Conservation (phyloP, 2,113 vertebrate species). For the Athene noctua region DNA sequence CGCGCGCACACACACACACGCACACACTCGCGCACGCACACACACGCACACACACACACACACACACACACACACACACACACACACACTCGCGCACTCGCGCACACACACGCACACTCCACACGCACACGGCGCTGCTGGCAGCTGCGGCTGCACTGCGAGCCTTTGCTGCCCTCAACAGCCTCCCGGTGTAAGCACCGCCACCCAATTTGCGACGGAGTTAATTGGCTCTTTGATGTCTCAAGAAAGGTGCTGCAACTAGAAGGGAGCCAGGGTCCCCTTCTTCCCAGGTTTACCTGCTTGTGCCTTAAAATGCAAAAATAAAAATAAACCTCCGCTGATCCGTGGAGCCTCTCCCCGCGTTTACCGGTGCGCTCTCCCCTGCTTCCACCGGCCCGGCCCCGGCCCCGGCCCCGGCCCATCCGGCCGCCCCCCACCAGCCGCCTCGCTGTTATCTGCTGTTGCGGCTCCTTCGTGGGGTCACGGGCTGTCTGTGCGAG, state of each 20-base stretch:
- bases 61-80: background rate
- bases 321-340: background rate
- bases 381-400: background rate
- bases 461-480: conserved; percentile 67
- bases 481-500: conserved; percentile 51
- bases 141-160: conserved; percentile 64
- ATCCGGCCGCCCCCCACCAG: conserved; percentile 4
- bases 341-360: background rate
- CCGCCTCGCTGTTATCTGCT: conserved; percentile 58
- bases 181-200: conserved; percentile 84
- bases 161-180: conserved; percentile 87
- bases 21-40: background rate
- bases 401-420: background rate
- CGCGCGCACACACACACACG: background rate
- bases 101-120: background rate
- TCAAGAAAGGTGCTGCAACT: conserved; percentile 81
- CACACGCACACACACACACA: background rate
- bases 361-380: background rate
- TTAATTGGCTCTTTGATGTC: conserved; percentile 99
- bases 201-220: conserved; percentile 87
- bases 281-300: conserved; percentile 66
- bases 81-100: background rate
- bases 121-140: conserved; percentile 30
- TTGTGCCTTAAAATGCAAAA: conserved; percentile 40
- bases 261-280: conserved; percentile 66